Conservation (phyloP, 2,113 vertebrate genomes). For the Zeus faber region DNA sequence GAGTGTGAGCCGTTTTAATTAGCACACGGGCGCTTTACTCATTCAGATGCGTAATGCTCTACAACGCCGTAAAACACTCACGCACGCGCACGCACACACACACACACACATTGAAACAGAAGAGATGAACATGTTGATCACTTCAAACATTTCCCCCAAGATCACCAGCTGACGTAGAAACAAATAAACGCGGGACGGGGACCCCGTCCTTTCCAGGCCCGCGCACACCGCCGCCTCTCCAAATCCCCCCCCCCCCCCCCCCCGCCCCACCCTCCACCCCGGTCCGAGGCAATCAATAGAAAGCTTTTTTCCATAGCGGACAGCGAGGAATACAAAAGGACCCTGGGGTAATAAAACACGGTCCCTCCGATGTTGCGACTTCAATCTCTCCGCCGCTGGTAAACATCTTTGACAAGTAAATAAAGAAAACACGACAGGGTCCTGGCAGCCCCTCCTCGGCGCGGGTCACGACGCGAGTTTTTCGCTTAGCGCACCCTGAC, state of each 20-base stretch:
- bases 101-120: no score
- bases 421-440: slow-evolving; percentile 39
- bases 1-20: slow-evolving; percentile 69
- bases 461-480: no score
- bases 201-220: neutral
- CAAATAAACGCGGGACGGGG: no score
- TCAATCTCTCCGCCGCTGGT: slow-evolving; percentile 51
- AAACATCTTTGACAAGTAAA: slow-evolving; percentile 59
- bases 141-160: no score
- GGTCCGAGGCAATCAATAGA: slow-evolving; percentile 63
- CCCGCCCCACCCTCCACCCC: no score
- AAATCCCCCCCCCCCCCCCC: slow-evolving; percentile 35
- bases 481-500: no score
- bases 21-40: slow-evolving; percentile 60
- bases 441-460: no score
- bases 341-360: slow-evolving; percentile 52
- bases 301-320: slow-evolving; percentile 48
- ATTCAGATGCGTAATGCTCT: slow-evolving; percentile 63
- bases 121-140: no score
- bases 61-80: slow-evolving; percentile 37
- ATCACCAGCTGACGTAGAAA: no score
- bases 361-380: slow-evolving; percentile 42
- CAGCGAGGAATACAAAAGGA: slow-evolving; percentile 53
- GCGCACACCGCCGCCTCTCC: slow-evolving; percentile 23
- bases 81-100: slow-evolving; percentile 17